phyloP scores from a whole-genome alignment of 2,888 invertebrate genomes.

The Auanema freiburgensis region DNA sequence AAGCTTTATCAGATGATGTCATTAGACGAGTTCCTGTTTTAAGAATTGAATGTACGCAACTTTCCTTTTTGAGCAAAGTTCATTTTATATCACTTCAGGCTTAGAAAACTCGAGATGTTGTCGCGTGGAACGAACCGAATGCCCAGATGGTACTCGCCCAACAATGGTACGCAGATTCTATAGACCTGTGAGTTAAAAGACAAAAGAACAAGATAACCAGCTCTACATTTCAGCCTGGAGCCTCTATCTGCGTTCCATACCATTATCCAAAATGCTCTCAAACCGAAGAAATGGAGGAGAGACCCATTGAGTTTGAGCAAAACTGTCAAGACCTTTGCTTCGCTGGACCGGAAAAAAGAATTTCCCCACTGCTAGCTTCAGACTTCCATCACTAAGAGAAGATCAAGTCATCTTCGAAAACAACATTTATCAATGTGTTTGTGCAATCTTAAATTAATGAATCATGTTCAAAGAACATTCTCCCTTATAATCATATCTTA shows the following conservation, averaged over 20 bases:
- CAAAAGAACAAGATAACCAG: neutral
- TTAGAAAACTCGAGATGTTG: slow-evolving; percentile 41
- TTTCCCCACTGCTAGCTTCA: slow-evolving; percentile 26
- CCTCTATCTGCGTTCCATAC: slow-evolving; percentile 39
- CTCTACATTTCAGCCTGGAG: slow-evolving; percentile 30
- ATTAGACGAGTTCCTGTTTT: neutral
- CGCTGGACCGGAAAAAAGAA: slow-evolving; percentile 35
- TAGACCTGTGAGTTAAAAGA: slow-evolving; percentile 33
- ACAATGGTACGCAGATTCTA: slow-evolving; percentile 44
- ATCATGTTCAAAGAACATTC: no score
- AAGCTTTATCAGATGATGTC: slow-evolving; percentile 7
- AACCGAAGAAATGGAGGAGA: slow-evolving; percentile 43
- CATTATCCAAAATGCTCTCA: slow-evolving; percentile 44
- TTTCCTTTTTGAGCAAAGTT: no score
- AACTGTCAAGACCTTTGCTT: slow-evolving; percentile 51
- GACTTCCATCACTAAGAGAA: no score
- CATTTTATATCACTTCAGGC: no score
- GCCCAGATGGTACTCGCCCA: slow-evolving; percentile 37
- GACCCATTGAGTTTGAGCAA: slow-evolving; percentile 42
- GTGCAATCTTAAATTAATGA: no score
- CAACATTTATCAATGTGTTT: no score
- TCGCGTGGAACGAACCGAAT: slow-evolving; percentile 28
- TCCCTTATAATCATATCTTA: no score
- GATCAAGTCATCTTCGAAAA: no score
- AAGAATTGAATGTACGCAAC: no score